phyloP scores from a whole-genome alignment of 2,113 vertebrate species.

The Cynocephalus volans region DNA sequence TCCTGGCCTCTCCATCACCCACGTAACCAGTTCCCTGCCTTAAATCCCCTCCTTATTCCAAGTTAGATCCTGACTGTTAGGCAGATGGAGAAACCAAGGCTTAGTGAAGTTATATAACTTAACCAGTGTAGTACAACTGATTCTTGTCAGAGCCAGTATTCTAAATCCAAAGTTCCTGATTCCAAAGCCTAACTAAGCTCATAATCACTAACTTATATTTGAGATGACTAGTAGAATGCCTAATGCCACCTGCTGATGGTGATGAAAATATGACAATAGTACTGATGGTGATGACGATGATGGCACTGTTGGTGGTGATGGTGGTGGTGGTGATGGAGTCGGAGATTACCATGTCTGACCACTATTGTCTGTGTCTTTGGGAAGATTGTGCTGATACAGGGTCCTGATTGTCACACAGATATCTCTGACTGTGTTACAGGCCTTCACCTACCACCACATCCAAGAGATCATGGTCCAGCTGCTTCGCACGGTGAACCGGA shows the following conservation, averaged over 20 bases:
- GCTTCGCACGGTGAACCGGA: slow-evolving; percentile 94
- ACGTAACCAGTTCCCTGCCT: neutral
- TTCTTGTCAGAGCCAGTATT: neutral
- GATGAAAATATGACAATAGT: fast-evolving
- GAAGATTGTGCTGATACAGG: fast-evolving
- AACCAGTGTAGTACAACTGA: neutral
- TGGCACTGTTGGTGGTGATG: fast-evolving
- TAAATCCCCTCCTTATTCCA: neutral
- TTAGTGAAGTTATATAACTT: neutral
- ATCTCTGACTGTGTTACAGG: slow-evolving; percentile 88
- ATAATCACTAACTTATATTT: neutral
- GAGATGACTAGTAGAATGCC: neutral
- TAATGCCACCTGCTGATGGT: neutral
- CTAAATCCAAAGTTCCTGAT: neutral
- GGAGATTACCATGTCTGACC: neutral
- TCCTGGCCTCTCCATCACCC: neutral
- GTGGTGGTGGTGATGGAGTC: neutral
- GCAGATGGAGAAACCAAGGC: neutral
- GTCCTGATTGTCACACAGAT: neutral
- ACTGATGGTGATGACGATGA: neutral
- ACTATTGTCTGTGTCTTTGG: neutral
- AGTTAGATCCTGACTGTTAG: neutral
- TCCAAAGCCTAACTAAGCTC: neutral
- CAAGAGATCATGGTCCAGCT: slow-evolving; percentile 96
- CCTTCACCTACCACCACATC: slow-evolving; percentile 94